phyloP scores from a whole-genome alignment of 2,797 vertebrate species.

The Chelonia mydas region DNA sequence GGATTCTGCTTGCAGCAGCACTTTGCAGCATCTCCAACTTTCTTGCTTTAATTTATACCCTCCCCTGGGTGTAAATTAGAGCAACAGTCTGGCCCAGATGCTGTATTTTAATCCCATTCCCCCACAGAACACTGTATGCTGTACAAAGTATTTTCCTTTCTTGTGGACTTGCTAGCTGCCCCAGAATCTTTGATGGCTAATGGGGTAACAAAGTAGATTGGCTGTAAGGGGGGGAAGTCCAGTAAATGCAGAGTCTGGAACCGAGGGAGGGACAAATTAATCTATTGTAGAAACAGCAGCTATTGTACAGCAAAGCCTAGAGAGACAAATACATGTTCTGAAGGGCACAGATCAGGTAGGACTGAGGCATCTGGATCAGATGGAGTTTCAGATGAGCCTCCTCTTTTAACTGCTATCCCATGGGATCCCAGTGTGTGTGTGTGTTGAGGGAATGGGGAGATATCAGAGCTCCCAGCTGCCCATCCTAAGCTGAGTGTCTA shows the following conservation, averaged over 20 bases:
- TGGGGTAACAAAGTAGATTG: not conserved
- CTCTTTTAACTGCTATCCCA: not conserved
- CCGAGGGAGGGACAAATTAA: not conserved
- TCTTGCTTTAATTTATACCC: not conserved
- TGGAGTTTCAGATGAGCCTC: not conserved
- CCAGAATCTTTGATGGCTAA: not conserved
- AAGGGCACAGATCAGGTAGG: not conserved
- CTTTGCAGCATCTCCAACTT: conserved; percentile 6
- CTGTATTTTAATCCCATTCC: not conserved
- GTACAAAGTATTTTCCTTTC: not conserved
- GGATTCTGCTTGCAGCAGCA: conserved; percentile 60
- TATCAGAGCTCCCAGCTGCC: not conserved
- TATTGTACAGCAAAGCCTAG: not conserved
- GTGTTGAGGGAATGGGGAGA: not conserved
- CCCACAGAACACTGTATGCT: not conserved
- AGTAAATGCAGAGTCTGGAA: not conserved
- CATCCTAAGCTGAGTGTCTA: not conserved
- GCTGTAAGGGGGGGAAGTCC: not conserved
- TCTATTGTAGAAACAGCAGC: not conserved
- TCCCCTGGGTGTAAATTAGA: not conserved
- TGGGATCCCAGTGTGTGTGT: not conserved
- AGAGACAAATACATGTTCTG: not conserved
- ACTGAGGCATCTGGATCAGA: not conserved
- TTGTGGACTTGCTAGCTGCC: not conserved
- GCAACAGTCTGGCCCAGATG: not conserved